A percentile compares a stretch with the other conserved stretches of the same genome.
phyloP scores from a whole-genome alignment of 2,113 vertebrate species.

The Lota lota region DNA sequence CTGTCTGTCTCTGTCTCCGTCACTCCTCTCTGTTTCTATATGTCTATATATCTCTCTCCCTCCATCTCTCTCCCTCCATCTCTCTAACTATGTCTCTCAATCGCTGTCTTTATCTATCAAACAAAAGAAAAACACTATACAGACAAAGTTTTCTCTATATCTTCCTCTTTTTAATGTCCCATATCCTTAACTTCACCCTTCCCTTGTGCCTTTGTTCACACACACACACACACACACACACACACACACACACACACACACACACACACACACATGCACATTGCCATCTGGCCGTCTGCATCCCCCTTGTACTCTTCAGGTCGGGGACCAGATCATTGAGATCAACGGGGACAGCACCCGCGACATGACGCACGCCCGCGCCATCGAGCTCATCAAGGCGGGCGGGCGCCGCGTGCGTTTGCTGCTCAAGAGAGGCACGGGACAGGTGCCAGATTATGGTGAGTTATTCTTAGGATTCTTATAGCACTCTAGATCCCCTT shows the following conservation, averaged over 20 bases:
- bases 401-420: slow-evolving; percentile 92
- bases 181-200: too few species aligned
- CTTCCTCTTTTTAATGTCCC: too few species aligned
- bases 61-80: too few species aligned
- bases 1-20: neutral
- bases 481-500: neutral
- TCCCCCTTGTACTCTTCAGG: slow-evolving; percentile 70
- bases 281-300: neutral
- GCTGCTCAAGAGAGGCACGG: slow-evolving; percentile 92
- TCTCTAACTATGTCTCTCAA: neutral
- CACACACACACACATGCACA: too few species aligned
- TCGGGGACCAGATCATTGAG: slow-evolving; percentile 99
- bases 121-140: too few species aligned
- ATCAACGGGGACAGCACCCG: slow-evolving; percentile 98
- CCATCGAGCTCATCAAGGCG: slow-evolving; percentile 98
- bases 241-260: too few species aligned
- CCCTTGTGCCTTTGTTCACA: too few species aligned
- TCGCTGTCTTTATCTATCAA: too few species aligned
- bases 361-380: slow-evolving; percentile 97
- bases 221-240: too few species aligned
- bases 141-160: too few species aligned
- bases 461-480: slow-evolving; percentile 54
- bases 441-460: slow-evolving; percentile 99
- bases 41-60: too few species aligned
- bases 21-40: too few species aligned